A percentile compares a stretch with the other conserved stretches of the same genome.
These are phyloP conservation scores for Pseudococcus jackbeardsleyi DNA, from an alignment of 2,888 invertebrate genomes.

Conservation along the genomic window DNA sequence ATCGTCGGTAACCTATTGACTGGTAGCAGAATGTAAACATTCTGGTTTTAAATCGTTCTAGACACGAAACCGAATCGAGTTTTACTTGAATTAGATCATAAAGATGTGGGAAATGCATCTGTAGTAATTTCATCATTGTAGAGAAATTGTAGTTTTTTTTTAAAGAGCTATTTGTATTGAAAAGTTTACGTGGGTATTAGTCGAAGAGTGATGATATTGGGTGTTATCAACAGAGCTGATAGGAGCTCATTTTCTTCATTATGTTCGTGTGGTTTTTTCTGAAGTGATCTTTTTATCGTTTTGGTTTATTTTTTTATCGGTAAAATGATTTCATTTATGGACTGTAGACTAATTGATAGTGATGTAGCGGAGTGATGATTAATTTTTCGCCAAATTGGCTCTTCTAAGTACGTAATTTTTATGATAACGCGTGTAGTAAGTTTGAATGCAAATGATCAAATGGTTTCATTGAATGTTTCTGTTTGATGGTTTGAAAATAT, in stretches of 20 bases:
- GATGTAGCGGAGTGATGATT: not conserved
- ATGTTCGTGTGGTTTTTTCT: not conserved
- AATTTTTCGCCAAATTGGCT: not conserved
- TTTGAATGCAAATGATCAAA: no score
- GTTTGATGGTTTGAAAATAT: no score
- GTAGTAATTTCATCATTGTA: not conserved
- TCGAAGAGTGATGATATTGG: not conserved
- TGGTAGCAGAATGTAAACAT: conserved; percentile 24
- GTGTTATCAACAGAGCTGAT: conserved; percentile 1
- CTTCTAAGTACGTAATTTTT: not conserved
- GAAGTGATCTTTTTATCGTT: not conserved
- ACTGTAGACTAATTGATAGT: not conserved
- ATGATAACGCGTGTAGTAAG: not conserved
- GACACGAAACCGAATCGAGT: conserved; percentile 30
- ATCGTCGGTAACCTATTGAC: conserved; percentile 18
- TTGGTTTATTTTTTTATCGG: not conserved
- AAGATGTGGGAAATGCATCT: not conserved
- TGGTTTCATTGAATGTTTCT: no score
- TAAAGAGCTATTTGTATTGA: not conserved
- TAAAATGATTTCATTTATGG: not conserved
- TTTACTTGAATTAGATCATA: conserved; percentile 9
- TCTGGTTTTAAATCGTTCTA: not conserved
- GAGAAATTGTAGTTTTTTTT: not conserved
- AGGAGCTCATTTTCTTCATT: not conserved
- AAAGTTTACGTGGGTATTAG: not conserved